Percentiles rank a stretch among this genome's conserved stretches.
Evolutionary conservation across 2,113 vertebrate species (phyloP).

Genomic region (Hippoglossus stenolepis): DNA sequence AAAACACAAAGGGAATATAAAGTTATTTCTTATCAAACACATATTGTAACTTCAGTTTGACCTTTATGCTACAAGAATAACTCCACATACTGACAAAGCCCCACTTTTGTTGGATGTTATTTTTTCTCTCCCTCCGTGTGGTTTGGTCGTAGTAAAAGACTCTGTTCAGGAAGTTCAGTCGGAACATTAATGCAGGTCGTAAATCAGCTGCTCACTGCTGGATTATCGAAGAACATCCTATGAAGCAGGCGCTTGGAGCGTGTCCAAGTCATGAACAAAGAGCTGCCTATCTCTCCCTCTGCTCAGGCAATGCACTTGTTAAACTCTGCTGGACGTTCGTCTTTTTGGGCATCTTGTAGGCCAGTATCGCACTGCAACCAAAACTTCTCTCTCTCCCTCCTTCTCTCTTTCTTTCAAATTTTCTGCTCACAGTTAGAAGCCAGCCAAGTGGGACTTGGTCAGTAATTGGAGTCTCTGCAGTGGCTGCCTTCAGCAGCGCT

Average conservation of each 20-base stretch:
- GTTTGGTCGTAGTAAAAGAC: constrained; percentile 46
- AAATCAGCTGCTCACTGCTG: constrained; percentile 76
- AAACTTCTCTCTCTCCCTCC: constrained; percentile 26
- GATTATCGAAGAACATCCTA: constrained; percentile 76
- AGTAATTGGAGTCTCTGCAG: constrained; percentile 82
- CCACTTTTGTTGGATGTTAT: constrained; percentile 33
- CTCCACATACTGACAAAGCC: neutral
- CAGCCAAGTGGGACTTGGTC: constrained; percentile 77
- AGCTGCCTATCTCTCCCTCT: constrained; percentile 56
- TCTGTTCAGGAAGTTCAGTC: constrained; percentile 72
- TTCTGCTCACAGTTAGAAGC: constrained; percentile 77
- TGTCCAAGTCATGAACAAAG: constrained; percentile 74
- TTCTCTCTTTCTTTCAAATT: constrained; percentile 67
- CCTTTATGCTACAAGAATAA: constrained; percentile 13
- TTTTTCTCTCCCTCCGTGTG: constrained; percentile 13
- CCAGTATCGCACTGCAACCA: constrained; percentile 45
- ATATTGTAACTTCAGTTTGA: neutral
- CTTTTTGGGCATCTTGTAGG: constrained; percentile 48
- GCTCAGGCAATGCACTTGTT: constrained; percentile 60
- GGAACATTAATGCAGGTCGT: constrained; percentile 74
- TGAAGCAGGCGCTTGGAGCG: constrained; percentile 65
- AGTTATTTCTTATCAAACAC: neutral
- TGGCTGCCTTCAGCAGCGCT: constrained; percentile 74
- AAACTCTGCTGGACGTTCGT: constrained; percentile 62
- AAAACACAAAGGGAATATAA: neutral